Conservation (phyloP, 2,888 invertebrate genomes). For the Crocallis elinguaria region DNA sequence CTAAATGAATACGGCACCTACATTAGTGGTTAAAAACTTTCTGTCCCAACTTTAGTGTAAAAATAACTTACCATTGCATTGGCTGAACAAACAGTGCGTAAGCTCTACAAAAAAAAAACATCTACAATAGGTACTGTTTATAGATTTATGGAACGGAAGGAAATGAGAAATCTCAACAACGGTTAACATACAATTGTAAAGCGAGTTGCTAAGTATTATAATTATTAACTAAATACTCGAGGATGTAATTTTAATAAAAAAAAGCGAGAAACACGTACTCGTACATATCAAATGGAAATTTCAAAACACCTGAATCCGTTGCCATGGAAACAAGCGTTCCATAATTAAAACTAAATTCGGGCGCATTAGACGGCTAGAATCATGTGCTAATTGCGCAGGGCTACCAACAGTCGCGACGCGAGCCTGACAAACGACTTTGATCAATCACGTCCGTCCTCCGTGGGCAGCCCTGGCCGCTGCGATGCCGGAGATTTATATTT, state of each 20-base stretch:
- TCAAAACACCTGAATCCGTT: conserved; percentile 28
- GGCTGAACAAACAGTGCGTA: too few species aligned
- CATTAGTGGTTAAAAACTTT: too few species aligned
- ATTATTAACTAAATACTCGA: background rate
- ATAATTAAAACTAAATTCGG: conserved; percentile 77
- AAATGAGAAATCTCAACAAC: too few species aligned
- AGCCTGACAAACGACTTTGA: conserved; percentile 83
- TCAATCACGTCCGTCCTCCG: conserved; percentile 79
- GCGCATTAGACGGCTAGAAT: conserved; percentile 76
- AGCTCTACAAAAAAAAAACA: too few species aligned
- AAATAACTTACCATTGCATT: too few species aligned
- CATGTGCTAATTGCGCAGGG: conserved; percentile 79
- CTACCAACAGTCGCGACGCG: conserved; percentile 75
- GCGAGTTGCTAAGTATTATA: background rate
- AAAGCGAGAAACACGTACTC: conserved; percentile 15
- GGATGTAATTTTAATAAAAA: too few species aligned
- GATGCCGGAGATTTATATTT: conserved; percentile 62
- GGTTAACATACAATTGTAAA: too few species aligned
- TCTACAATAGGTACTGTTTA: too few species aligned
- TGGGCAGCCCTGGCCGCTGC: conserved; percentile 72
- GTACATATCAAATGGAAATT: conserved; percentile 20
- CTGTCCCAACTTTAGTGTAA: too few species aligned
- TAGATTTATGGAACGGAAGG: too few species aligned
- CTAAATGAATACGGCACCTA: too few species aligned
- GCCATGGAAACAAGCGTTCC: conserved; percentile 42